These are phyloP conservation scores for Clarias laeviceps DNA, from an alignment of 2,797 vertebrate genomes.

Conservation along the genomic window DNA sequence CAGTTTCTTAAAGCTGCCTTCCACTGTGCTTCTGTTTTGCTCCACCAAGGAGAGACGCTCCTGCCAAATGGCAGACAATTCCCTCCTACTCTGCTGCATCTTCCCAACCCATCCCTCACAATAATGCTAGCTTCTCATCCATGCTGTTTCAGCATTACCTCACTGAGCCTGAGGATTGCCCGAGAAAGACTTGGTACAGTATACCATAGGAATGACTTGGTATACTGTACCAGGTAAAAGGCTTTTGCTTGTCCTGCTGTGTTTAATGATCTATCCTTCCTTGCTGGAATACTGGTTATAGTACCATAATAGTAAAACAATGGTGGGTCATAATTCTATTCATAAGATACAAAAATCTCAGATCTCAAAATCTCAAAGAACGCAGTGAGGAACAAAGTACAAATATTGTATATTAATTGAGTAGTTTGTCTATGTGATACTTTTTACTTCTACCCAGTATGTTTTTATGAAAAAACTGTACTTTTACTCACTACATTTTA, in stretches of 20 bases:
- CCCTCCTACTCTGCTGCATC: not conserved
- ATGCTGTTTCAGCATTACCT: not conserved
- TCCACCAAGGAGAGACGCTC: conserved; percentile 2
- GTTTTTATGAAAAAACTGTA: too few species aligned
- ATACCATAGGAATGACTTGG: not conserved
- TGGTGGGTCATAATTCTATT: not conserved
- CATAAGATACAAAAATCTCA: not conserved
- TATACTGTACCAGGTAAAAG: not conserved
- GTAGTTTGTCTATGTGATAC: too few species aligned
- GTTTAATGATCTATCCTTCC: not conserved
- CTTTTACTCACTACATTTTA: too few species aligned
- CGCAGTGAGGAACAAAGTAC: too few species aligned
- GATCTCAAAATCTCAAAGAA: not conserved
- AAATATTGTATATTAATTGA: too few species aligned
- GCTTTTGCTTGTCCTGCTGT: not conserved
- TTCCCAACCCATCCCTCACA: not conserved
- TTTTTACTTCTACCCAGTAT: too few species aligned
- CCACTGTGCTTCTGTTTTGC: conserved; percentile 62
- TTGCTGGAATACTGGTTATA: not conserved
- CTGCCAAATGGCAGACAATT: conserved; percentile 9
- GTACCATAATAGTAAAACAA: not conserved
- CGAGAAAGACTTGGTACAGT: not conserved
- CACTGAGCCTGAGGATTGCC: not conserved
- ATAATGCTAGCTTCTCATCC: too few species aligned
- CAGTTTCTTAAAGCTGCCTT: conserved; percentile 67